Conservation (phyloP, 2,113 vertebrate genomes). For the Forbesichthys papilliferus region DNA sequence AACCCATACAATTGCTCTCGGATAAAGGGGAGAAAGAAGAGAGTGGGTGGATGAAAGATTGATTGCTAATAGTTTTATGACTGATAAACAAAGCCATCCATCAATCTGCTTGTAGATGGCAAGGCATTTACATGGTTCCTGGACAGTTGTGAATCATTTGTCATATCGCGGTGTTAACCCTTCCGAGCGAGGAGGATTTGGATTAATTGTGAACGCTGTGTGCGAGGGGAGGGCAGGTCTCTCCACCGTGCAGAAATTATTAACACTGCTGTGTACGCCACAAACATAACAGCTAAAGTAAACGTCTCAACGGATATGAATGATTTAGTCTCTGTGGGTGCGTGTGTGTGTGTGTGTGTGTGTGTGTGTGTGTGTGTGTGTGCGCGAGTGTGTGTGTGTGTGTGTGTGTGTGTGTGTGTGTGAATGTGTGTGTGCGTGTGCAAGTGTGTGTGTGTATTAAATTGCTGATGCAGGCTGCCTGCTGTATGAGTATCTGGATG, state of each 20-base stretch:
- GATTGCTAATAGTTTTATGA: conserved; percentile 79
- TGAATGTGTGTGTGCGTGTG: too few relatives aligned
- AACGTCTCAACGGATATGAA: conserved; percentile 63
- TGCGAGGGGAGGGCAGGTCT: conserved; percentile 65
- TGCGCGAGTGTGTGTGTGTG: conserved; percentile 5
- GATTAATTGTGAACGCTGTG: conserved; percentile 70
- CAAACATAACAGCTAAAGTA: conserved; percentile 75
- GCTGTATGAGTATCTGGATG: conserved; percentile 3
- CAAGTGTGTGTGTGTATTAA: background rate
- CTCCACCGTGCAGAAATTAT: conserved; percentile 73
- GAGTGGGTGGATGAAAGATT: conserved; percentile 52
- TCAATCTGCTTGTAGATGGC: conserved; percentile 65
- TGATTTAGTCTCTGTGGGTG: conserved; percentile 28
- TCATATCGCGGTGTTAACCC: conserved; percentile 68
- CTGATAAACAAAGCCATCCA: conserved; percentile 80
- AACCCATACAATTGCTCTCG: conserved; percentile 64
- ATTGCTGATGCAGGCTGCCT: background rate
- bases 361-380: background rate
- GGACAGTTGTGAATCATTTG: conserved; percentile 67
- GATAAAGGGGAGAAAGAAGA: conserved; percentile 26
- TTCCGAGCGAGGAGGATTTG: conserved; percentile 70
- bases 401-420: background rate
- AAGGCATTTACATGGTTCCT: conserved; percentile 65
- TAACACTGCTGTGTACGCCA: conserved; percentile 64
- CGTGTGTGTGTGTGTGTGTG: conserved; percentile 1